Percentiles rank a stretch among this genome's conserved stretches.
Conservation (phyloP, 2,113 vertebrate genomes). For the Atrichornis clamosus region DNA sequence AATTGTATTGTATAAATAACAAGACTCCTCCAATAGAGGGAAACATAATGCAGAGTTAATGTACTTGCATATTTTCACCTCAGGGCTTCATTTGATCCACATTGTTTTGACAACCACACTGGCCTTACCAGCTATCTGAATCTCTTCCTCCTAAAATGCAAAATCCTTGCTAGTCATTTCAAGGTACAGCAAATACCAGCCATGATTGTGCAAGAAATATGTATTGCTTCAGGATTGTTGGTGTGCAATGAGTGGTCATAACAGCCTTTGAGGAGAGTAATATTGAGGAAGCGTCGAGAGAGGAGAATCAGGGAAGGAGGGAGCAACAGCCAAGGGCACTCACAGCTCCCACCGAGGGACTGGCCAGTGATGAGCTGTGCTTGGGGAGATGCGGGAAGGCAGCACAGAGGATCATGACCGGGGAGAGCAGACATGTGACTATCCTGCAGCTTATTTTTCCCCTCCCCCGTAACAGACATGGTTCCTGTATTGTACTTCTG, state of each 20-base stretch:
- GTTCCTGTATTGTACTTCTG: neutral
- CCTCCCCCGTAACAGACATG: rapidly evolving
- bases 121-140: conserved; percentile 18
- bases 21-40: neutral
- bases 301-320: neutral
- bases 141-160: conserved; percentile 21
- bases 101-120: neutral
- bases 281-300: neutral
- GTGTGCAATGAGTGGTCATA: rapidly evolving
- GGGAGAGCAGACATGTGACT: neutral
- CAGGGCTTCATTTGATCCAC: conserved; percentile 42
- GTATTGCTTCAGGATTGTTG: neutral
- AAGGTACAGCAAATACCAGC: neutral
- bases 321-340: neutral
- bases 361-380: neutral
- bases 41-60: conserved; percentile 15
- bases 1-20: neutral
- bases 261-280: rapidly evolving
- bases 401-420: neutral
- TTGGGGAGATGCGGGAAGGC: neutral
- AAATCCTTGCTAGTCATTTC: neutral
- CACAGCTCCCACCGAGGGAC: neutral
- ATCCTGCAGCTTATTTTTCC: neutral
- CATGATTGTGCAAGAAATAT: neutral
- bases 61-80: conserved; percentile 31